Evolutionary conservation across 92 coral and sea anemone genomes (phyloP).

Genomic region (Pocillopora grandis): DNA sequence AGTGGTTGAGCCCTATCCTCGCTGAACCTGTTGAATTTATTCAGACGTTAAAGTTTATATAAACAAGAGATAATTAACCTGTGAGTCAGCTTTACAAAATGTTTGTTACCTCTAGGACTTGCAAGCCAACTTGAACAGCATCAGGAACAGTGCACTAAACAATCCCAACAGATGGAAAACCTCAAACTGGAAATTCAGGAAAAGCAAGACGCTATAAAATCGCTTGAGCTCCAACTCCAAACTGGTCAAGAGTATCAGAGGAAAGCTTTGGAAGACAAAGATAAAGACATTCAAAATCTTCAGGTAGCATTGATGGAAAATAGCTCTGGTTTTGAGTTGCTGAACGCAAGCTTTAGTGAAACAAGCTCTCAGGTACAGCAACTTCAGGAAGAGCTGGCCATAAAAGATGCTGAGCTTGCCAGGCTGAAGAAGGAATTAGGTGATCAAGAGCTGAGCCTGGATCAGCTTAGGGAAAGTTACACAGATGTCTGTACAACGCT

Average conservation of each 20-base stretch:
- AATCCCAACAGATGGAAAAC: constrained; percentile 25
- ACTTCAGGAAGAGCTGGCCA: constrained; percentile 53
- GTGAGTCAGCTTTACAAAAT: neutral
- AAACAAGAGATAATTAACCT: no score
- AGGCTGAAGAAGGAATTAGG: constrained; percentile 21
- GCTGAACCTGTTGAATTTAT: no score
- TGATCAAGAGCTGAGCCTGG: constrained; percentile 22
- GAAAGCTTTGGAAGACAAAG: constrained; percentile 24
- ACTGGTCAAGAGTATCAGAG: constrained; percentile 13
- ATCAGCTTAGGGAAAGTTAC: constrained; percentile 33
- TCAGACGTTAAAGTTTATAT: no score
- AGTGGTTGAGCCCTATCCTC: no score
- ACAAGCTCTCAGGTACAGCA: constrained; percentile 47
- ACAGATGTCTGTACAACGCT: constrained; percentile 41
- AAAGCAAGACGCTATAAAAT: neutral
- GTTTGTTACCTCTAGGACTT: constrained; percentile 1
- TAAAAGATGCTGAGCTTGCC: constrained; percentile 48
- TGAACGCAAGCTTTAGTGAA: constrained; percentile 40
- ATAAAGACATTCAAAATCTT: constrained; percentile 35
- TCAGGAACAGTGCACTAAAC: constrained; percentile 36
- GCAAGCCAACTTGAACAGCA: constrained; percentile 38
- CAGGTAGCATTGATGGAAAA: constrained; percentile 38
- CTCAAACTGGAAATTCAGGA: constrained; percentile 24
- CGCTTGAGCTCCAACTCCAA: constrained; percentile 35
- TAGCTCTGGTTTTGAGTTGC: constrained; percentile 44